Evolutionary conservation across 2,797 vertebrate genomes (phyloP).

Genomic region (Corythornis leucogaster): DNA sequence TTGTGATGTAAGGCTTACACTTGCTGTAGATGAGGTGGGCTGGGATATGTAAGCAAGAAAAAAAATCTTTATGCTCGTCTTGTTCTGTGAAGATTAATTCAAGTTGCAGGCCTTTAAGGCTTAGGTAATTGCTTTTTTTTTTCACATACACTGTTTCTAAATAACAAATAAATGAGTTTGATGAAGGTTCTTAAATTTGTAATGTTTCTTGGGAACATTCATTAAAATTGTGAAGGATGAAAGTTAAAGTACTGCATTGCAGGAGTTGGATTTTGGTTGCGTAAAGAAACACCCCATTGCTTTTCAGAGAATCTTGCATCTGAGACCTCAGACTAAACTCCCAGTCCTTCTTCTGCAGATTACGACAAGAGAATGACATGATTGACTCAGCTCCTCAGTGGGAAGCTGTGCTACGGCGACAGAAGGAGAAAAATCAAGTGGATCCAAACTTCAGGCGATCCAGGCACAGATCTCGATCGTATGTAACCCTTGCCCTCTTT

Average conservation of each 20-base stretch:
- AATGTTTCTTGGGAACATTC: background rate
- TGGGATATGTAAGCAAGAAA: background rate
- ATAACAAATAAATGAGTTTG: background rate
- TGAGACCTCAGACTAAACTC: background rate
- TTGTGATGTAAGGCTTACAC: background rate
- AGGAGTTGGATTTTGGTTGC: background rate
- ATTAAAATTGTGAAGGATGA: background rate
- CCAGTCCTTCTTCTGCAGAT: constrained; percentile 62
- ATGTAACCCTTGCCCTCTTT: constrained; percentile 60
- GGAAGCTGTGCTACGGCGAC: constrained; percentile 85
- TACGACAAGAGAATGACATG: constrained; percentile 85
- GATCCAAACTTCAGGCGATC: constrained; percentile 85
- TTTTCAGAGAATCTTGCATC: background rate
- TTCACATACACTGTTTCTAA: background rate
- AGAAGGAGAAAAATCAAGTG: constrained; percentile 83
- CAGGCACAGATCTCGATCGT: constrained; percentile 90
- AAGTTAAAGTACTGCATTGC: background rate
- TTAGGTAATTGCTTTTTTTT: background rate
- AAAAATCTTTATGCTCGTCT: background rate
- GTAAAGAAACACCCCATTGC: background rate
- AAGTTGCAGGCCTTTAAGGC: background rate
- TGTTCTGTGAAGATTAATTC: background rate
- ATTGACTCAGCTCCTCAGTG: constrained; percentile 86
- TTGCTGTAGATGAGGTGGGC: background rate
- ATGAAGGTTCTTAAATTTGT: background rate